A percentile compares a stretch with the other conserved stretches of the same genome.
These are phyloP conservation scores for Catamblyrhynchus diadema DNA, from an alignment of 2,797 vertebrate genomes.

Conservation along the genomic window DNA sequence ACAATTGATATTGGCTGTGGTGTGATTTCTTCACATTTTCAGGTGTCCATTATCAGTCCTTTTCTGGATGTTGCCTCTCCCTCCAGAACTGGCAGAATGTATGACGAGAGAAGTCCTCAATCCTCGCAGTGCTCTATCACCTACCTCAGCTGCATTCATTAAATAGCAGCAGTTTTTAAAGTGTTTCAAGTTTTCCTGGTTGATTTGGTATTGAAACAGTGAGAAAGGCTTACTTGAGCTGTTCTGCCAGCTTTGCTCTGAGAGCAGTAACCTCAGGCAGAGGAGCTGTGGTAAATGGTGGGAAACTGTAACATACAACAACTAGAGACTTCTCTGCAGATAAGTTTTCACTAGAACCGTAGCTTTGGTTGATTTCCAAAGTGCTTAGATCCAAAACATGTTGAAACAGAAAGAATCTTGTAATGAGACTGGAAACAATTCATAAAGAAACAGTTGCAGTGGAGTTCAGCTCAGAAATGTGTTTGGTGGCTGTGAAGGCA, in stretches of 20 bases:
- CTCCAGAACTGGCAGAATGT: background rate
- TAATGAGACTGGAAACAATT: background rate
- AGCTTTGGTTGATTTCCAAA: constrained; percentile 32
- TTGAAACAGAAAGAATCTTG: constrained; percentile 1
- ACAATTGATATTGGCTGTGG: background rate
- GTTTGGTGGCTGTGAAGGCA: background rate
- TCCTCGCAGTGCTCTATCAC: accelerated
- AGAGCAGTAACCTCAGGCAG: background rate
- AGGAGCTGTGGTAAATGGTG: background rate
- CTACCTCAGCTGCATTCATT: background rate
- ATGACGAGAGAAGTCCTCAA: background rate
- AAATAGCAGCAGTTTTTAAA: background rate
- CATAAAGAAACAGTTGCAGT: background rate
- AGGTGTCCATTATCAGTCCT: background rate
- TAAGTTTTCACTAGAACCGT: background rate
- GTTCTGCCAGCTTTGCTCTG: background rate
- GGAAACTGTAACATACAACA: background rate
- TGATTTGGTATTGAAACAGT: background rate
- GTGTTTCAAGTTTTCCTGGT: background rate
- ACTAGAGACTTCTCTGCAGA: background rate
- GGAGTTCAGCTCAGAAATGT: background rate
- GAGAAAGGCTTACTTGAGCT: background rate
- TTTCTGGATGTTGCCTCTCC: background rate
- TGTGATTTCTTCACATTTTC: background rate
- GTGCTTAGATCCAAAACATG: background rate